Conservation (phyloP, 2,888 invertebrate species). For the Dynastes hyllus region DNA sequence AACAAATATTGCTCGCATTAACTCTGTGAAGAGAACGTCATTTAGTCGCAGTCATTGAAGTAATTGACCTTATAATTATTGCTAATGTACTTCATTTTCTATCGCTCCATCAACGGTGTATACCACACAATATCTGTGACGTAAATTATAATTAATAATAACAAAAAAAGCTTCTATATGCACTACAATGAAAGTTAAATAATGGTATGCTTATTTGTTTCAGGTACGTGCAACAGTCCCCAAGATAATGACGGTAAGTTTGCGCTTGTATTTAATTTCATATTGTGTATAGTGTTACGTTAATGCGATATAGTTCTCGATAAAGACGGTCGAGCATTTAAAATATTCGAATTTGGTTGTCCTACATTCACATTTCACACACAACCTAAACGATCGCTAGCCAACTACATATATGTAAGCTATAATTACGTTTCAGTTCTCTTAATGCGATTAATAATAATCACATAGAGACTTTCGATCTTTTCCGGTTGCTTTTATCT, state of each 20-base stretch:
- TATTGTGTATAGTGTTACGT: not conserved
- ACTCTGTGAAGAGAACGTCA: conserved; percentile 28
- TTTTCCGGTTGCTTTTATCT: conserved; percentile 20
- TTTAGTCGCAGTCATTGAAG: conserved; percentile 37
- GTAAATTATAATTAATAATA: conserved; percentile 13
- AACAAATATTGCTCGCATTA: conserved; percentile 10
- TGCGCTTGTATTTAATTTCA: not conserved
- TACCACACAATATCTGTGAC: not conserved
- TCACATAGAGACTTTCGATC: conserved; percentile 23
- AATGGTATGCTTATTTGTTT: conserved; percentile 55
- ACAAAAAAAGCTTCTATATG: not conserved
- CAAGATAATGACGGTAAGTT: conserved; percentile 61
- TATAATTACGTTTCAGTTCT: conserved; percentile 10
- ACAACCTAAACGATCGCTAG: not conserved
- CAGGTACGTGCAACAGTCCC: conserved; percentile 65
- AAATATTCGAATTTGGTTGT: conserved; percentile 2
- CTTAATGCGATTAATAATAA: conserved; percentile 6
- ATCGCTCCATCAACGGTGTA: not conserved
- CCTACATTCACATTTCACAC: conserved; percentile 14
- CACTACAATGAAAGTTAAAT: conserved; percentile 33
- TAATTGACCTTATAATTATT: conserved; percentile 46
- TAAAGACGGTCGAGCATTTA: not conserved
- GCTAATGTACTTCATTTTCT: conserved; percentile 36
- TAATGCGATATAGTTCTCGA: not conserved
- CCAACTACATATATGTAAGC: not conserved